phyloP scores from a whole-genome alignment of 2,888 invertebrate species.

The Halocaridina rubra region DNA sequence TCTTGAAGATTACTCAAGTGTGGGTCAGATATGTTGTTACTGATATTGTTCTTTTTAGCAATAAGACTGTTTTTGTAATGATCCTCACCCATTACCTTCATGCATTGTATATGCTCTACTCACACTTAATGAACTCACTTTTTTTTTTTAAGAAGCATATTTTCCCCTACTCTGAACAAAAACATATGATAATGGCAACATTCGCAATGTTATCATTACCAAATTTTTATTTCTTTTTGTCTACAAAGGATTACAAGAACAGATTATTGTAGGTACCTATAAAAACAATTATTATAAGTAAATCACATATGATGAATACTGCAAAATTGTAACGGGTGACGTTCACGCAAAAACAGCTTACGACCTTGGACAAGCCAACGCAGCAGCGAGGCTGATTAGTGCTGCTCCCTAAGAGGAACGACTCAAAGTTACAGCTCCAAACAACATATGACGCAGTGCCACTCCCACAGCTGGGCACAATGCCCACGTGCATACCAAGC shows the following conservation, averaged over 20 bases:
- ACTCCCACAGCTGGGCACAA: slow-evolving; percentile 58
- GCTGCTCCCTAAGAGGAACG: slow-evolving; percentile 11
- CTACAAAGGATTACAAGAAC: too few species aligned
- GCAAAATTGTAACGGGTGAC: slow-evolving; percentile 44
- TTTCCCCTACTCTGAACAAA: not conserved
- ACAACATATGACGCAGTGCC: slow-evolving; percentile 59
- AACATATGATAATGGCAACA: not conserved
- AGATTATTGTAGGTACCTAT: too few species aligned
- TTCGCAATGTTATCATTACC: not conserved
- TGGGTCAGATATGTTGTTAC: slow-evolving; percentile 42
- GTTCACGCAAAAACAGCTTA: slow-evolving; percentile 40
- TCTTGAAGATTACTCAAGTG: too few species aligned
- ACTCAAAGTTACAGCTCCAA: slow-evolving; percentile 49
- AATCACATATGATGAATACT: not conserved
- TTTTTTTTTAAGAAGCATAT: not conserved
- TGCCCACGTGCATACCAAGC: slow-evolving; percentile 55
- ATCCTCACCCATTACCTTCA: slow-evolving; percentile 38
- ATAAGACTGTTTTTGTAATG: slow-evolving; percentile 18
- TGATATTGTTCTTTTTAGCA: too few species aligned
- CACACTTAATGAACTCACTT: not conserved
- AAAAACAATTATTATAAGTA: too few species aligned
- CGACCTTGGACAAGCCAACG: slow-evolving; percentile 50
- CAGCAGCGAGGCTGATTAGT: slow-evolving; percentile 38
- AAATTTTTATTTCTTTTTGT: not conserved
- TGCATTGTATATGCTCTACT: slow-evolving; percentile 1